Evolutionary conservation across 2,113 vertebrate genomes (phyloP).

Genomic region (Nannobrachium achirus): DNA sequence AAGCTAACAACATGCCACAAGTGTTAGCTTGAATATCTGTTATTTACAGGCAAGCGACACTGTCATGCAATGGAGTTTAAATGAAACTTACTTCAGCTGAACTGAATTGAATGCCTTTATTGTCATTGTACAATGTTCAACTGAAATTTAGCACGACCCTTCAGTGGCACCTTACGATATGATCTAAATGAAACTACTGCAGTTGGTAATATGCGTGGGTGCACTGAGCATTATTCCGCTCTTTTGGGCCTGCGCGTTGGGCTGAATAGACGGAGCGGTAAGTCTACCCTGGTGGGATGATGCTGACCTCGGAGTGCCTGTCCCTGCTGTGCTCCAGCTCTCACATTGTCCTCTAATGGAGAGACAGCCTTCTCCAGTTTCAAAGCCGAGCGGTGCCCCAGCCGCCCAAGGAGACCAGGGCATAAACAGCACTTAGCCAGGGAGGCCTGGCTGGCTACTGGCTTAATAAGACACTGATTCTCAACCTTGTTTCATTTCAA

Average conservation of each 20-base stretch:
- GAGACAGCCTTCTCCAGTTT: conserved; percentile 55
- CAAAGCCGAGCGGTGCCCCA: conserved; percentile 29
- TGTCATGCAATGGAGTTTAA: too few relatives aligned
- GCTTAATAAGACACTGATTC: conserved; percentile 22
- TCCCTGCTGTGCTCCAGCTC: conserved; percentile 39
- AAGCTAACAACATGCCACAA: too few relatives aligned
- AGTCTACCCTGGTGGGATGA: conserved; percentile 62
- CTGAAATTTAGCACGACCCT: too few relatives aligned
- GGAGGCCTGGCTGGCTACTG: conserved; percentile 7
- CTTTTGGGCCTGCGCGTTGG: neutral
- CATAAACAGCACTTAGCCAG: conserved; percentile 26
- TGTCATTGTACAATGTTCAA: too few relatives aligned
- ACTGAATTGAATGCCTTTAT: too few relatives aligned
- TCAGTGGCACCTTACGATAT: too few relatives aligned
- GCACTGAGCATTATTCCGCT: neutral
- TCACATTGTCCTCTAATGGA: conserved; percentile 41
- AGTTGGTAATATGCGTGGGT: neutral
- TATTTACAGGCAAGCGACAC: too few relatives aligned
- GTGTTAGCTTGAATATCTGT: too few relatives aligned
- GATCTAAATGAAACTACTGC: too few relatives aligned
- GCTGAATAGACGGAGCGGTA: conserved; percentile 57
- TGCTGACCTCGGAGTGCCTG: conserved; percentile 57
- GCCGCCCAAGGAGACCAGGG: neutral
- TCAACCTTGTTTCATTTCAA: conserved; percentile 16
- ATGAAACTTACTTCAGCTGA: too few relatives aligned